Conservation (phyloP, 1,140 invertebrate genomes). For the Drosophila suzukii region DNA sequence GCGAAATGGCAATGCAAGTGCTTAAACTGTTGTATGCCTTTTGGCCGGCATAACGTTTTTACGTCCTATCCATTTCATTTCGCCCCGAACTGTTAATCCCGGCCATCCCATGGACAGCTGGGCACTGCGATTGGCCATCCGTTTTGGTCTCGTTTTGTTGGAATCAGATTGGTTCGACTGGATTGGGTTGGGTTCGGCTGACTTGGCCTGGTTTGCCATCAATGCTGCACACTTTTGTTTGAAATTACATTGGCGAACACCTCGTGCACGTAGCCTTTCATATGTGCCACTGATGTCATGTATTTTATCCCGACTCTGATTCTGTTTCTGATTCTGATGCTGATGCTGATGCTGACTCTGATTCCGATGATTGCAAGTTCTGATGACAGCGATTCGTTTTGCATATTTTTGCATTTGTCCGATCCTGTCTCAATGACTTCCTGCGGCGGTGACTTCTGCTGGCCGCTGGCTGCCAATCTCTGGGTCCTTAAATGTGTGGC, state of each 20-base stretch:
- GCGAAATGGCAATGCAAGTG: constrained; percentile 43
- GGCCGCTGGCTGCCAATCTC: constrained; percentile 4
- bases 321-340: not conserved
- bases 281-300: constrained; percentile 34
- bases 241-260: constrained; percentile 54
- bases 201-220: constrained; percentile 2
- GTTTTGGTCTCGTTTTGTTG: constrained; percentile 11
- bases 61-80: constrained; percentile 61
- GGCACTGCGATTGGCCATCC: constrained; percentile 62
- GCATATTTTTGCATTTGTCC: constrained; percentile 80
- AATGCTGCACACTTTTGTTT: constrained; percentile 61
- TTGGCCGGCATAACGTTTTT: constrained; percentile 52
- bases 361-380: constrained; percentile 71
- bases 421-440: constrained; percentile 66
- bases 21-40: constrained; percentile 58
- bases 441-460: constrained; percentile 10
- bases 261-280: constrained; percentile 31
- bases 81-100: constrained; percentile 71
- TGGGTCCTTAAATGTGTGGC: constrained; percentile 31
- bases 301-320: constrained; percentile 17
- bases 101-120: constrained; percentile 48
- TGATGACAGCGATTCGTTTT: constrained; percentile 70
- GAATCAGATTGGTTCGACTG: constrained; percentile 5
- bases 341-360: constrained; percentile 4
- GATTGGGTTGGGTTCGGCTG: not conserved